A percentile compares a stretch with the other conserved stretches of the same genome.
Evolutionary conservation across 2,113 vertebrate genomes (phyloP).

Genomic region (Calyptommatus sinebrachiatus): DNA sequence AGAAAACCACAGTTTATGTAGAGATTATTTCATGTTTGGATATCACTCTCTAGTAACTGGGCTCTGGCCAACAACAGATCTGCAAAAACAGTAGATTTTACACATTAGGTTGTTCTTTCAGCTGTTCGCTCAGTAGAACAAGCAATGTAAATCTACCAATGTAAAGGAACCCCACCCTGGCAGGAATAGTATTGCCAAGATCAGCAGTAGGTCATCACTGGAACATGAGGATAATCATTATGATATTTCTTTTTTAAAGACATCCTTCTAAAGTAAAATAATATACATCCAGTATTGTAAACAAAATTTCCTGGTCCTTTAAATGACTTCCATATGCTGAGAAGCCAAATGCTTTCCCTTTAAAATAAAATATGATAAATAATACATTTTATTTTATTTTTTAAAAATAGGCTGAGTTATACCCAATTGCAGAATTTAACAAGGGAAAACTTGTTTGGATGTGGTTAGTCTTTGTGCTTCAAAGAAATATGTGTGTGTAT

Average conservation of each 20-base stretch:
- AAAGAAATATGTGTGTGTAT: constrained; percentile 41
- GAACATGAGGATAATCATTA: constrained; percentile 13
- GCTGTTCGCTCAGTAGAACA: constrained; percentile 44
- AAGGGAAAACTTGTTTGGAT: constrained; percentile 54
- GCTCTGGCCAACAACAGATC: constrained; percentile 62
- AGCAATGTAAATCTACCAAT: constrained; percentile 51
- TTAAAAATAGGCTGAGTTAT: constrained; percentile 39
- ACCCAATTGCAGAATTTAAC: constrained; percentile 49
- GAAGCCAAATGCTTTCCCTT: constrained; percentile 60
- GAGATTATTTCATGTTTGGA: constrained; percentile 76
- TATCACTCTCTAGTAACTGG: constrained; percentile 69
- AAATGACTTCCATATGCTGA: constrained; percentile 73
- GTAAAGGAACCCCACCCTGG: constrained; percentile 40
- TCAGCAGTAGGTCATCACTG: constrained; percentile 49
- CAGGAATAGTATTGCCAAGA: constrained; percentile 29
- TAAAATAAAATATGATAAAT: constrained; percentile 65
- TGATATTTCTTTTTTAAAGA: not conserved
- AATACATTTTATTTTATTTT: constrained; percentile 48
- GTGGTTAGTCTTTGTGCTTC: constrained; percentile 57
- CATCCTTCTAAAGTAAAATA: constrained; percentile 50
- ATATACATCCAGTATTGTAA: constrained; percentile 58
- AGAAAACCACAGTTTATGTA: constrained; percentile 69
- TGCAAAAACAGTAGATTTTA: constrained; percentile 71
- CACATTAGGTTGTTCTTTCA: constrained; percentile 56
- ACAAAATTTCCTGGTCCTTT: constrained; percentile 57